These are phyloP conservation scores for Synanceia verrucosa DNA, from an alignment of 2,797 vertebrate species.

Conservation along the genomic window DNA sequence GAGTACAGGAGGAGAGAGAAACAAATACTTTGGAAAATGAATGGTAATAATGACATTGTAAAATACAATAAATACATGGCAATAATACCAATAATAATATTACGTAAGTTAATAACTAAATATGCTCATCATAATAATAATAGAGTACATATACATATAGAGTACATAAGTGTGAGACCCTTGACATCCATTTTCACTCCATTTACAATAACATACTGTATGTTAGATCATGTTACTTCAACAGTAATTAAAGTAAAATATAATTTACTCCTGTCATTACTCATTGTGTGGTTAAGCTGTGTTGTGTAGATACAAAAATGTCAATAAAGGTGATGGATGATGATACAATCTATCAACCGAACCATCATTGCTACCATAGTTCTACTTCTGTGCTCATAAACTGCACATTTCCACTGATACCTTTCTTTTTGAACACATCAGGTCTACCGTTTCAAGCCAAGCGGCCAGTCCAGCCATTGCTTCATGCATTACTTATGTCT, in stretches of 20 bases:
- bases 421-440: conserved; percentile 3
- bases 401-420: background rate
- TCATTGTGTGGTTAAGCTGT: background rate
- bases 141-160: no score
- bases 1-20: background rate
- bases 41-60: background rate
- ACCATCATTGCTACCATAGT: background rate
- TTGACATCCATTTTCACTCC: background rate
- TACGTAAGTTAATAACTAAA: background rate
- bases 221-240: background rate
- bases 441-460: conserved; percentile 18
- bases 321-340: background rate
- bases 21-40: background rate
- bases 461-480: background rate
- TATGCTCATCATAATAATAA: no score
- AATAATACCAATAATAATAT: no score
- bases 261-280: background rate
- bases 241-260: background rate
- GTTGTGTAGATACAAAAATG: background rate
- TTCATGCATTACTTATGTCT: conserved; percentile 20
- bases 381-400: background rate
- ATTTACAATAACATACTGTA: background rate
- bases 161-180: background rate
- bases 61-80: background rate
- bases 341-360: background rate